Evolutionary conservation across 2,888 invertebrate species (phyloP).

Genomic region (Apomyelois bistriatella): DNA sequence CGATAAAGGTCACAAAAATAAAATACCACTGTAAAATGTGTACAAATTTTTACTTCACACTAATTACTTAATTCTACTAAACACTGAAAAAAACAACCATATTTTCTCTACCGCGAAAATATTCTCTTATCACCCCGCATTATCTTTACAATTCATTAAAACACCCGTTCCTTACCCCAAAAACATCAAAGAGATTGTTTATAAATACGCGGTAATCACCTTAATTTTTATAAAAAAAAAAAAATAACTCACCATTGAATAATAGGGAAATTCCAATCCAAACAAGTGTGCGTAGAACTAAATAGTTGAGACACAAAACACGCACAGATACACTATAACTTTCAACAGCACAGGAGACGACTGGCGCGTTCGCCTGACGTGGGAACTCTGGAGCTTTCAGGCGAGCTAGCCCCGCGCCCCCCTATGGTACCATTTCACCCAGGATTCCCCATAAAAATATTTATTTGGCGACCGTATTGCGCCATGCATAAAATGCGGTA

Average conservation of each 20-base stretch:
- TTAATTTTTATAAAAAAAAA: neutral
- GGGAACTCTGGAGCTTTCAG: constrained; percentile 50
- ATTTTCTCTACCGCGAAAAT: no score
- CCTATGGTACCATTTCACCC: constrained; percentile 42
- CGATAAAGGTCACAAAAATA: no score
- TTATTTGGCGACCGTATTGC: constrained; percentile 59
- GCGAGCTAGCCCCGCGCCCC: constrained; percentile 31
- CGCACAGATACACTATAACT: neutral
- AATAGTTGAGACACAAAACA: neutral
- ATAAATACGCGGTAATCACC: neutral
- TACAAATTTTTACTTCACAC: no score
- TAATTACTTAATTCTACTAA: no score
- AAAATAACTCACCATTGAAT: constrained; percentile 1
- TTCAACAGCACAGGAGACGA: neutral
- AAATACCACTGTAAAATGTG: no score
- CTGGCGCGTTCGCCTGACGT: constrained; percentile 39
- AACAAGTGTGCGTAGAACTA: neutral
- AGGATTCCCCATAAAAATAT: constrained; percentile 65
- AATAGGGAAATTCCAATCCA: neutral
- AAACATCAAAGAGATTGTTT: neutral
- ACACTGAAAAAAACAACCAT: no score
- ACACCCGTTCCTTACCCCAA: neutral
- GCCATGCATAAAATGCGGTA: constrained; percentile 55
- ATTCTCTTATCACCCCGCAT: no score
- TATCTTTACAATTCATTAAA: no score